Conservation (phyloP, 2,113 vertebrate species). For the Ophiodon elongatus region DNA sequence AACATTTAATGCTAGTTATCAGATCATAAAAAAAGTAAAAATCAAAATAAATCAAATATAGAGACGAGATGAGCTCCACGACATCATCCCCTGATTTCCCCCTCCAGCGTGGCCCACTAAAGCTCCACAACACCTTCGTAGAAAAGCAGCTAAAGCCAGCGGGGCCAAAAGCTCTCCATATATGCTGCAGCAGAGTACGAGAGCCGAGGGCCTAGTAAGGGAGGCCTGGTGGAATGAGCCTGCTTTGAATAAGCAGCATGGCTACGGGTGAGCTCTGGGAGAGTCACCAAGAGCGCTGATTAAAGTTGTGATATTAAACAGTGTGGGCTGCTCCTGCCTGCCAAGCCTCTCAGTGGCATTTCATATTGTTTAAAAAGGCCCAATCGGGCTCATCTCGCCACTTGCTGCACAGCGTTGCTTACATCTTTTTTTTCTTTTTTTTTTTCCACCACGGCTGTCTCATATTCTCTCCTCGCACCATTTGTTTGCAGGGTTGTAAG, state of each 20-base stretch:
- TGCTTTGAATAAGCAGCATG: slow-evolving; percentile 75
- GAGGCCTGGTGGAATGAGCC: slow-evolving; percentile 69
- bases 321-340: slow-evolving; percentile 71
- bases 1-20: neutral
- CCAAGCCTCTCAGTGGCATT: slow-evolving; percentile 76
- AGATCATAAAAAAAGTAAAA: neutral
- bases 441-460: slow-evolving; percentile 45
- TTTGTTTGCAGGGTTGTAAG: slow-evolving; percentile 50
- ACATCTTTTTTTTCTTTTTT: slow-evolving; percentile 47
- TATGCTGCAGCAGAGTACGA: slow-evolving; percentile 64
- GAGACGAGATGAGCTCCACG: slow-evolving; percentile 17
- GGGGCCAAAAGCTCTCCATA: slow-evolving; percentile 65
- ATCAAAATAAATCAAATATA: slow-evolving; percentile 7
- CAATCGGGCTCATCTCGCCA: slow-evolving; percentile 63
- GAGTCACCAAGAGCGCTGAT: slow-evolving; percentile 79
- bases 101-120: slow-evolving; percentile 44
- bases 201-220: slow-evolving; percentile 69
- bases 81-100: slow-evolving; percentile 6
- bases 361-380: slow-evolving; percentile 76
- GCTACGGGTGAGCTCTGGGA: slow-evolving; percentile 74
- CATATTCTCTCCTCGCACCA: slow-evolving; percentile 56
- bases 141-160: slow-evolving; percentile 58
- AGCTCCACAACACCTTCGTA: slow-evolving; percentile 45
- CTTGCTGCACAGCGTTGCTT: slow-evolving; percentile 61
- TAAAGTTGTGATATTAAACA: slow-evolving; percentile 82